A percentile compares a stretch with the other conserved stretches of the same genome.
These are phyloP conservation scores for Margarornis squamiger DNA, from an alignment of 2,797 vertebrate species.

Conservation along the genomic window DNA sequence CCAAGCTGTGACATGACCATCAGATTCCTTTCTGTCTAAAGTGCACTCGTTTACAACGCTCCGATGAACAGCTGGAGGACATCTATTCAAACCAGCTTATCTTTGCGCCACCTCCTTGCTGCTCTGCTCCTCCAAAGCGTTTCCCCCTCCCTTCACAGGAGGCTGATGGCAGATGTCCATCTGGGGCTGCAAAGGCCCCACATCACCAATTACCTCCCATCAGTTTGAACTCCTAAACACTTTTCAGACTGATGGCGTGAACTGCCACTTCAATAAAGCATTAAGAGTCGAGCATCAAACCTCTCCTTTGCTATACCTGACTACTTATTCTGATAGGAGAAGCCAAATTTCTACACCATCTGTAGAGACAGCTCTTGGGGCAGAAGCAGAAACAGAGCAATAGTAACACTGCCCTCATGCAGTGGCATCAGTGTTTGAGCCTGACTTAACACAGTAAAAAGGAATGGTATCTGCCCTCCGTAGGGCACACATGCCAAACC, in stretches of 20 bases:
- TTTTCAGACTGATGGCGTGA: background rate
- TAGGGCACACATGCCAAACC: background rate
- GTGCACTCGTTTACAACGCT: background rate
- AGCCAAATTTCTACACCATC: background rate
- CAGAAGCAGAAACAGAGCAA: background rate
- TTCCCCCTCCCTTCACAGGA: background rate
- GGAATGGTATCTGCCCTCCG: background rate
- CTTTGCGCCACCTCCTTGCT: background rate
- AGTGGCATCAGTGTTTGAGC: background rate
- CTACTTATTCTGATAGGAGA: background rate
- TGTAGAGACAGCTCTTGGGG: background rate
- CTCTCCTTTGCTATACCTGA: background rate
- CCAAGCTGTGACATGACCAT: background rate
- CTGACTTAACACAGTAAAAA: background rate
- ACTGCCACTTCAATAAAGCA: background rate
- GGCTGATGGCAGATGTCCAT: background rate
- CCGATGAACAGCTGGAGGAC: background rate
- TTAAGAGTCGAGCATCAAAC: background rate
- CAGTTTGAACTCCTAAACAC: background rate
- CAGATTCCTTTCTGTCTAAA: background rate
- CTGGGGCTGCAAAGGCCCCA: background rate
- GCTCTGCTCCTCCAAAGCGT: background rate
- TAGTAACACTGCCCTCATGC: background rate
- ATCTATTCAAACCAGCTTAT: background rate
- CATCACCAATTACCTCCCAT: background rate